Base-by-base conservation (phyloP, 2,888 invertebrate species). In the Tipula lateralis region DNA sequence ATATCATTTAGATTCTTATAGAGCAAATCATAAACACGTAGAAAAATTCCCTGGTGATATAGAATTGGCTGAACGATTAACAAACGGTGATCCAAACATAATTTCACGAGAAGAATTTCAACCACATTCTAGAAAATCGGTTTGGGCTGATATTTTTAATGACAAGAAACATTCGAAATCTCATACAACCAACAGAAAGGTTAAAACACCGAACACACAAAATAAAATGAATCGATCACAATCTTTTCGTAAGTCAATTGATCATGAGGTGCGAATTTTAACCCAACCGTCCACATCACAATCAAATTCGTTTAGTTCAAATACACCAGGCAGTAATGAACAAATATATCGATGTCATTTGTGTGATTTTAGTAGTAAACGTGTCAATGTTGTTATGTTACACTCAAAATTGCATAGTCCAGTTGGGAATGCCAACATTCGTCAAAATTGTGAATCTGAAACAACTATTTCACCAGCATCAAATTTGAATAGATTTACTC, bases 41-140 rank as follows among this genome's bases (percentile, higher is more conserved):
- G 93, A 94, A 86, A 96, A 96, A 89, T 96, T 96, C 90, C 95
- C 95, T 0, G 92, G 92, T 83, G 96, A 96, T 89, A 92, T 96
- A 1, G 91, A 92, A 84, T 92, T 92, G 85, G 96, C 96, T 0
- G 96, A 96, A 88, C 92, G 92, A 83, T 91, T 93, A 85, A 93
- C 94, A 1, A 92, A 93, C 30, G 96, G 96, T 7, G 93, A 95
- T 89, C 92, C 92, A 29, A 92, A 94, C 86, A 95, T 96, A 86
- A 89, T 95, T 80, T 91, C 92, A 6, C 91, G 92, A 86, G 92
- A 93, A 44, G 93, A 91, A 86, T 92, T 92, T 87, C 88, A 87
- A 36, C 92, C 92, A 0, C 91, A 91, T 85, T 91, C 92, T 85
- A 29, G 84, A 84, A 91, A 66, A 84, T 29, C 85, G 34, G 84